phyloP scores from a whole-genome alignment of 2,888 invertebrate genomes.

The Poecilobothrus nobilitatus region DNA sequence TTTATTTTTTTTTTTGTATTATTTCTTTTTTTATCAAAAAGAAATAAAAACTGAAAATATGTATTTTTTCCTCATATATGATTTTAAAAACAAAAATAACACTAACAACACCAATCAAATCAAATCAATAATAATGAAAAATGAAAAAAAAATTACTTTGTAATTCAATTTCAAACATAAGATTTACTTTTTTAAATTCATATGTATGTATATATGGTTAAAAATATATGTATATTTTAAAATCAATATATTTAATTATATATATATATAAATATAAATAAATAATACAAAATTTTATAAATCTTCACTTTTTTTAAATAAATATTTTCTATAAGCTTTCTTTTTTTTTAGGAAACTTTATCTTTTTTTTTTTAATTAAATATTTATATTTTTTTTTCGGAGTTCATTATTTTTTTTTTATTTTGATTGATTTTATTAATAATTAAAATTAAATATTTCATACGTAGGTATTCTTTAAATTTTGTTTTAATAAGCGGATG shows the following conservation, averaged over 20 bases:
- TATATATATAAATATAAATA: no score
- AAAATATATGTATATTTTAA: background rate
- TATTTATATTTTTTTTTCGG: background rate
- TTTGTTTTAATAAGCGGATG: no score
- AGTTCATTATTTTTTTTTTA: background rate
- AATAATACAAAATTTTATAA: no score
- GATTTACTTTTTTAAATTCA: background rate
- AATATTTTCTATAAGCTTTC: constrained; percentile 5
- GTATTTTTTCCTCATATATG: background rate
- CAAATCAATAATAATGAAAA: no score
- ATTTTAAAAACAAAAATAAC: no score
- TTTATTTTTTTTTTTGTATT: background rate
- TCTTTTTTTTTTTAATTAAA: background rate
- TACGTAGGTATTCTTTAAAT: no score
- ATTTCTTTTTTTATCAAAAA: background rate
- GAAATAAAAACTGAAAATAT: background rate
- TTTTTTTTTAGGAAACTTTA: background rate
- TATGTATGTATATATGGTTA: background rate
- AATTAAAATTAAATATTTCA: no score
- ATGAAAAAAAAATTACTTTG: background rate
- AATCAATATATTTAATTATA: background rate
- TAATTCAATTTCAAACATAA: background rate
- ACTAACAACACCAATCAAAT: no score
- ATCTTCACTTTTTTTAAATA: background rate
- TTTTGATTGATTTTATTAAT: no score